These are phyloP conservation scores for Cylindroiulus punctatus DNA, from an alignment of 2,888 invertebrate species.

Conservation along the genomic window DNA sequence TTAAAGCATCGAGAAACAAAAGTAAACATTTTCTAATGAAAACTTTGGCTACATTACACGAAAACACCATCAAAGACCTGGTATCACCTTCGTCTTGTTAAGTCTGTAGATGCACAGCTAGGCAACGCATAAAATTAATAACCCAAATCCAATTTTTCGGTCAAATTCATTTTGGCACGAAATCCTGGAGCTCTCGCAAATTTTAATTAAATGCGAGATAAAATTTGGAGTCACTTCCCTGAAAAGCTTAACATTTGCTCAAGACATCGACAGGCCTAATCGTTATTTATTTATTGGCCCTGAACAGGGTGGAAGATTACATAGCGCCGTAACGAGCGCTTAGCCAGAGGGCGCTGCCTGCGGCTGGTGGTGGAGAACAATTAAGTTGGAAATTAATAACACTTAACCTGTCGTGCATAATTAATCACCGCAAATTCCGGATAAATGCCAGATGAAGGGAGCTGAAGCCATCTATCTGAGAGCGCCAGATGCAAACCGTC, in stretches of 20 bases:
- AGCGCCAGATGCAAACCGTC: slow-evolving; percentile 53
- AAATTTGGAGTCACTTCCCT: not conserved
- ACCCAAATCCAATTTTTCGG: slow-evolving; percentile 43
- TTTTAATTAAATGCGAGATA: slow-evolving; percentile 24
- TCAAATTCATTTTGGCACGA: slow-evolving; percentile 19
- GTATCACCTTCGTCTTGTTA: not conserved
- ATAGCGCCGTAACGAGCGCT: not conserved
- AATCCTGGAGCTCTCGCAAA: not conserved
- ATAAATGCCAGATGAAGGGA: slow-evolving; percentile 54
- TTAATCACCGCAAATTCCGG: slow-evolving; percentile 56
- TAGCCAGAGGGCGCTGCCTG: slow-evolving; percentile 35
- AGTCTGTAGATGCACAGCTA: not conserved
- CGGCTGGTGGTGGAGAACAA: slow-evolving; percentile 48
- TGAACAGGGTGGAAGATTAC: not conserved
- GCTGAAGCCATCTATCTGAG: slow-evolving; percentile 52
- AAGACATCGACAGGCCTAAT: slow-evolving; percentile 28
- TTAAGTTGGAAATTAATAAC: slow-evolving; percentile 56
- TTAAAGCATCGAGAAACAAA: not conserved
- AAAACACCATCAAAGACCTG: not conserved
- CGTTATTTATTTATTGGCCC: slow-evolving; percentile 36
- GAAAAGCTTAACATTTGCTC: slow-evolving; percentile 34
- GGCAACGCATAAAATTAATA: slow-evolving; percentile 2
- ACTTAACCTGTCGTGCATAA: slow-evolving; percentile 56
- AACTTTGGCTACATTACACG: not conserved
- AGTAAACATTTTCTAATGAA: not conserved